These are phyloP conservation scores for Lacerta agilis DNA, from an alignment of 2,797 vertebrate species.

Conservation along the genomic window DNA sequence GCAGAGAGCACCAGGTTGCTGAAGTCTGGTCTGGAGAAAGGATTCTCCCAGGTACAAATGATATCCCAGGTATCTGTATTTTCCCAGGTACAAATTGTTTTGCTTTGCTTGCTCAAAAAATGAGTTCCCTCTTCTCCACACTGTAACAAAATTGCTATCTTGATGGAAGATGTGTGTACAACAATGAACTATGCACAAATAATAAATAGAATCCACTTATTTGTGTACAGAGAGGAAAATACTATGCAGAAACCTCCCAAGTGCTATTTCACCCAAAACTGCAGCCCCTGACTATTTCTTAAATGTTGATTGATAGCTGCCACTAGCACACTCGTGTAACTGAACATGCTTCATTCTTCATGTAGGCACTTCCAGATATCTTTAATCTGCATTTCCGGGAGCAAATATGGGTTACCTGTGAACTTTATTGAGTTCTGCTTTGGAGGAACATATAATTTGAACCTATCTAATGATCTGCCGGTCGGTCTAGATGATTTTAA, in stretches of 20 bases:
- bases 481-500: constrained; percentile 26
- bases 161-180: background rate
- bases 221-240: background rate
- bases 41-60: background rate
- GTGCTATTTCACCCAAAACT: background rate
- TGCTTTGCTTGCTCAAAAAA: background rate
- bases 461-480: constrained; percentile 16
- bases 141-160: background rate
- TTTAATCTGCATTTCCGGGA: constrained; percentile 54
- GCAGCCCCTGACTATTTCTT: background rate
- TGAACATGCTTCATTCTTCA: constrained; percentile 57
- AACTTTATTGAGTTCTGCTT: constrained; percentile 37
- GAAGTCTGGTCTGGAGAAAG: background rate
- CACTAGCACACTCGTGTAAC: constrained; percentile 25
- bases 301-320: constrained; percentile 6
- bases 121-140: background rate
- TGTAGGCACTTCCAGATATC: constrained; percentile 34
- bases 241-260: background rate
- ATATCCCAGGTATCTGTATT: background rate
- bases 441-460: constrained; percentile 28
- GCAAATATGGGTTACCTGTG: constrained; percentile 39
- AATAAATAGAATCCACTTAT: background rate
- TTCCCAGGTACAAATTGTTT: background rate
- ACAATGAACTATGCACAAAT: background rate
- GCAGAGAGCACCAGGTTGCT: too few species aligned